These are phyloP conservation scores for Lemur catta DNA, from an alignment of 2,797 vertebrate species.

Conservation along the genomic window DNA sequence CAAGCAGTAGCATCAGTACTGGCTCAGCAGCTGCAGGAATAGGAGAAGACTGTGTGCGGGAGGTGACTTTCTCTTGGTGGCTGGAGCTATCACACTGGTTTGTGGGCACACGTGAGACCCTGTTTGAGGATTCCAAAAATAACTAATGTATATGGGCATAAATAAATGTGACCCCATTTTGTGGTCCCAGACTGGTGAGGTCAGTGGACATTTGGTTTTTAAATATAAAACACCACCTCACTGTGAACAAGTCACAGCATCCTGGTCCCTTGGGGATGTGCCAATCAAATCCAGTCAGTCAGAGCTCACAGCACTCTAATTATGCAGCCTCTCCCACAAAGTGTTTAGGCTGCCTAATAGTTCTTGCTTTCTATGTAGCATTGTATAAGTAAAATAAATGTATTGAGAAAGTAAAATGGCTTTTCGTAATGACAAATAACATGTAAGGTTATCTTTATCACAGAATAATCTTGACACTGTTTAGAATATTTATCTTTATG, in stretches of 20 bases:
- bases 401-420: background rate
- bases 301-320: background rate
- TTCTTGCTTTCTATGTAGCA: background rate
- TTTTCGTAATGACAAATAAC: background rate
- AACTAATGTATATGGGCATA: background rate
- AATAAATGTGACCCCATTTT: background rate
- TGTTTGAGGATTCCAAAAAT: background rate
- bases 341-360: background rate
- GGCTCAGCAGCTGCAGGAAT: background rate
- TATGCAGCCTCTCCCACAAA: background rate
- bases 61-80: background rate
- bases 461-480: background rate
- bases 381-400: background rate
- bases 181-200: background rate
- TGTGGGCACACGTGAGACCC: background rate
- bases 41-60: background rate
- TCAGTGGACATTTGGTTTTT: background rate
- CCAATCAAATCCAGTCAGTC: background rate
- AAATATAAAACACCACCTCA: background rate
- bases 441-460: background rate
- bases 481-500: background rate
- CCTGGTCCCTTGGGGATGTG: background rate
- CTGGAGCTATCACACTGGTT: background rate
- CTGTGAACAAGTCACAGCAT: background rate
- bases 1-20: background rate